These are phyloP conservation scores for Scopus umbretta DNA, from an alignment of 2,113 vertebrate species.

Conservation along the genomic window DNA sequence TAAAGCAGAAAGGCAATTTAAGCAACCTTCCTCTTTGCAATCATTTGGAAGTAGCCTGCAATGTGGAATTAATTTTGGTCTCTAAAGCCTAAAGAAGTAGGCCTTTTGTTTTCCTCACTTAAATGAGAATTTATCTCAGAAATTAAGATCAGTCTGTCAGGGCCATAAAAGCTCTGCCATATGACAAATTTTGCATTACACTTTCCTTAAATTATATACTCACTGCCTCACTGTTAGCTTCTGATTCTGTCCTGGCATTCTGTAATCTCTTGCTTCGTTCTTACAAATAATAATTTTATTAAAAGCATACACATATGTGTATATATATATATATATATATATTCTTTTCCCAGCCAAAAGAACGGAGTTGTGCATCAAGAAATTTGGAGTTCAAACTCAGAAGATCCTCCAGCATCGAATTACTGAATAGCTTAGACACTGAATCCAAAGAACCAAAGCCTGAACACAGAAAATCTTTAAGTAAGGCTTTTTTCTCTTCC, in stretches of 20 bases:
- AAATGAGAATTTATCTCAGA: conserved; percentile 45
- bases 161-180: conserved; percentile 34
- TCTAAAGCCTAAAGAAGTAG: conserved; percentile 22
- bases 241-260: not conserved
- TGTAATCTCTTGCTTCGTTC: not conserved
- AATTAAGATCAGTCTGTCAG: conserved; percentile 49
- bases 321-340: not conserved
- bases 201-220: conserved; percentile 52
- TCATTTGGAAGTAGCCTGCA: conserved; percentile 28
- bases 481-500: conserved; percentile 68
- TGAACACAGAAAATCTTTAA: conserved; percentile 84
- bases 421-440: conserved; percentile 70
- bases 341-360: conserved; percentile 67
- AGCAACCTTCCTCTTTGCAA: not conserved
- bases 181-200: conserved; percentile 43
- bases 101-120: conserved; percentile 43
- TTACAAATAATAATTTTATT: conserved; percentile 31
- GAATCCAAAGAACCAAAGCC: conserved; percentile 81
- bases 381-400: conserved; percentile 70
- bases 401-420: conserved; percentile 81
- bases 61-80: conserved; percentile 50
- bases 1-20: conserved; percentile 22
- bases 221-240: conserved; percentile 16
- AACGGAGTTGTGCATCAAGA: conserved; percentile 50
- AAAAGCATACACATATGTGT: not conserved